Evolutionary conservation across 2,888 invertebrate species (phyloP), one percentile per base, ranked within the genome.

Genomic region (Mythimna pallens): DNA sequence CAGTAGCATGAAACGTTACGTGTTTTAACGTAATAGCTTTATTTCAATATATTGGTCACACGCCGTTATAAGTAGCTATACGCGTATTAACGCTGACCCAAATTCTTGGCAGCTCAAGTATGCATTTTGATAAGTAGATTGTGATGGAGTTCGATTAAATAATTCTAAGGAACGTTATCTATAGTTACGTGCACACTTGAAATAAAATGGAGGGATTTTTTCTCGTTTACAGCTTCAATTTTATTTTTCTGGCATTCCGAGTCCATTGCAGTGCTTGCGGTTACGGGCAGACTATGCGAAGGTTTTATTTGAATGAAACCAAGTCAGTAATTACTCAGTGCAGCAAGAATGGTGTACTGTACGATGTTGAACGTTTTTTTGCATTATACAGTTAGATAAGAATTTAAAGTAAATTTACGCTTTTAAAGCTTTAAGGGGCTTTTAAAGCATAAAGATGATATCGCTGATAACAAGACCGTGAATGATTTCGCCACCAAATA

Each of bases 1-100:
- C 82, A 86, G 79, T 86, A 80, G 80, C 87, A 88, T 86, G 85
- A 86, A 87, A 86, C 66, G 78, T 93, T 92, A 92, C 91, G 89
- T 89, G 89, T 80, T 77, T 78, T 78, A 85, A 86, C 86, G 89
- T 88, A 91, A 89, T 86, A 73, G 67, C 40, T 68, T 73, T 76
- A 83, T 79, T 70, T 57, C 69, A 80, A 86, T 79, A 84, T 82
- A 82, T 84, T 79, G 82, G 78, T 79, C 76, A 74, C 67, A 82
- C 73, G 78, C 59, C 69, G 69, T 70, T 78, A 61, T 68, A 71
- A 58, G 50, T 61, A 50, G 72, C 65, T 65, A 62, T 64, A 36
- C 55, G 69, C 34, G 61, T 83, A 78, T 80, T 78, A 70, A 76
- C 55, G 62, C 54, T 82, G 81, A 82, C 83, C 85, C 73, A 81